Base-by-base conservation (phyloP, 2,797 vertebrate species). In the Lophotriccus pileatus region DNA sequence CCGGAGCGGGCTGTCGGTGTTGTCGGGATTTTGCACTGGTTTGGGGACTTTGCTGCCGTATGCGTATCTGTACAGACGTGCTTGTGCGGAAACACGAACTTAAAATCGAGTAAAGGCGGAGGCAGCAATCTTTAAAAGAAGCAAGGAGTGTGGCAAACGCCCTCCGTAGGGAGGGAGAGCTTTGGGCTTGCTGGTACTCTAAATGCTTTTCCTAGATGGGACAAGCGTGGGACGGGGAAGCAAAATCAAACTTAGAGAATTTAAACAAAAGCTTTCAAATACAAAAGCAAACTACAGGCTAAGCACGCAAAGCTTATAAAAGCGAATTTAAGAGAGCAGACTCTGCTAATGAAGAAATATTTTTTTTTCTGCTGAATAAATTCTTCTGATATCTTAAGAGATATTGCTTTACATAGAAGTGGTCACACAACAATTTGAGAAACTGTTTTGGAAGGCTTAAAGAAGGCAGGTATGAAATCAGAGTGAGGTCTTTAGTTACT, bases 11-110 rank as follows among this genome's bases (percentile, higher is more conserved):
- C 30, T 58, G 59, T 7, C 7, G 75, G 59, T 44, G 3, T 4
- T 34, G 49, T 6, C 32, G 55, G 50, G 23, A 1, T 58, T 60
- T 58, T 34, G 15, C 24, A 0, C 50, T 18, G 55, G 5, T 39
- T 9, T 32, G 6, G 39, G 36, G 47, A 3, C 30, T 43, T 24
- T 18, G 25, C 7, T 37, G 0, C 18, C 34, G 7, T 8, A 0
- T 6, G 47, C 8, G 5, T n/a, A 5, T 56, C 12, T 18, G 15
- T 24, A 8, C 37, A 14, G 7, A 13, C 4, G 22, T 20, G 28
- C 18, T 27, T 5, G 32, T 46, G 46, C 7, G 21, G 21, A 47
- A 64, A 24, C 19, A 2, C 4, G 6, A 62, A 30, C 18, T 55
- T 34, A 4, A 59, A 46, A 11, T 25, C 9, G 55, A 44, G 47